Evolutionary conservation across 2,113 vertebrate genomes (phyloP).

Genomic region (Ctenodactylus gundi): DNA sequence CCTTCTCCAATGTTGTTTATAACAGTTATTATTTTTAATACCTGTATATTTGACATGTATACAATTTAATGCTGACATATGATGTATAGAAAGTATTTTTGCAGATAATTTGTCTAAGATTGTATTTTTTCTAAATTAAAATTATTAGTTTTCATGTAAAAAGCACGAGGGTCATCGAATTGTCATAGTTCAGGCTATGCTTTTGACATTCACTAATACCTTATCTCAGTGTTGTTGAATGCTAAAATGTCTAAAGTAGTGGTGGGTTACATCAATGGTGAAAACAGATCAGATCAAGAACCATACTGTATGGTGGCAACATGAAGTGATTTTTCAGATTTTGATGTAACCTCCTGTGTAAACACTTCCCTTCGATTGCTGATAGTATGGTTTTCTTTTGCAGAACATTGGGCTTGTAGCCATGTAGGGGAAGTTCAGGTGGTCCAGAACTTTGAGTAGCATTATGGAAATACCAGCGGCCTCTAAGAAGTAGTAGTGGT

Average conservation of each 20-base stretch:
- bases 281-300: not conserved
- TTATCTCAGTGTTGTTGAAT: not conserved
- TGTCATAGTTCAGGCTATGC: not conserved
- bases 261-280: not conserved
- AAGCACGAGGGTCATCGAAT: not conserved
- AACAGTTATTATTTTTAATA: not conserved
- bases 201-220: not conserved
- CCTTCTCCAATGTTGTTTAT: not conserved
- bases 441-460: not conserved
- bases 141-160: not conserved
- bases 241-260: not conserved
- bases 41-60: not conserved
- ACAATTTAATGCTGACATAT: not conserved
- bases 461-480: not conserved
- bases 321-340: not conserved
- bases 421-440: accelerated
- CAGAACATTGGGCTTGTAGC: accelerated
- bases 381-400: not conserved
- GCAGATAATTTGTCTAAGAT: not conserved
- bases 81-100: not conserved
- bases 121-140: not conserved
- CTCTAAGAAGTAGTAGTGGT: not conserved
- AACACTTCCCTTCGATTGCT: accelerated
- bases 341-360: not conserved
- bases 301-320: accelerated